phyloP scores from a whole-genome alignment of 2,888 invertebrate species.

The Pasiphila rectangulata region DNA sequence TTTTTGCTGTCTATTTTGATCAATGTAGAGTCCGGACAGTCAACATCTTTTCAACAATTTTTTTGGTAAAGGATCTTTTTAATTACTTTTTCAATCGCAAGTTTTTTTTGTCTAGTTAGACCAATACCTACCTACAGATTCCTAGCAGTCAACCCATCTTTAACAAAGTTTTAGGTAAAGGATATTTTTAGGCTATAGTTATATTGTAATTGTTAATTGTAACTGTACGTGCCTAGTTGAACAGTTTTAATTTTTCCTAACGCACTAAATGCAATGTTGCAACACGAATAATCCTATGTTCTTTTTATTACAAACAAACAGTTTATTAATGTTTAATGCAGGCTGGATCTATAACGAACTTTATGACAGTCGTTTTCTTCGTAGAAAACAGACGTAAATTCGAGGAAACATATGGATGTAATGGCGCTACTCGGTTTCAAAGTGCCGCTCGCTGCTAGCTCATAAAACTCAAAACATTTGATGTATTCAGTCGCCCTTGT shows the following conservation, averaged over 20 bases:
- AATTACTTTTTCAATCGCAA: too few relatives aligned
- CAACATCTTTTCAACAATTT: too few relatives aligned
- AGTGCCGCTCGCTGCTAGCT: conserved; percentile 65
- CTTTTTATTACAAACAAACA: conserved; percentile 66
- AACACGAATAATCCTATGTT: conserved; percentile 41
- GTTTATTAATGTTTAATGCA: conserved; percentile 70
- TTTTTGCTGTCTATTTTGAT: too few relatives aligned
- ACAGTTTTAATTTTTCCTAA: background rate
- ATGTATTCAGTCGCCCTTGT: conserved; percentile 62
- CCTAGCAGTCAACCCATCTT: too few relatives aligned
- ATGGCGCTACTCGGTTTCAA: conserved; percentile 75
- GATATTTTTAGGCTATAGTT: too few relatives aligned
- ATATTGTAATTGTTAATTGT: too few relatives aligned
- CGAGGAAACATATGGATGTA: conserved; percentile 78
- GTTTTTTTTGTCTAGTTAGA: too few relatives aligned
- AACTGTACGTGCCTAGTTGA: too few relatives aligned
- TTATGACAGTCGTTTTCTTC: conserved; percentile 74
- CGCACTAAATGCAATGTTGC: conserved; percentile 20
- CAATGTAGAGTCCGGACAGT: too few relatives aligned
- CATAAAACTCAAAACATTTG: conserved; percentile 69
- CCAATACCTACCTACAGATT: too few relatives aligned
- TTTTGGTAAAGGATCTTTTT: too few relatives aligned
- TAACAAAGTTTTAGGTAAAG: too few relatives aligned
- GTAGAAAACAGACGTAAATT: conserved; percentile 78
- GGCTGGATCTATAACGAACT: conserved; percentile 62